Percentiles rank a stretch among this genome's conserved stretches.
These are phyloP conservation scores for Cosmorhoe ocellata DNA, from an alignment of 2,888 invertebrate genomes.

Conservation along the genomic window DNA sequence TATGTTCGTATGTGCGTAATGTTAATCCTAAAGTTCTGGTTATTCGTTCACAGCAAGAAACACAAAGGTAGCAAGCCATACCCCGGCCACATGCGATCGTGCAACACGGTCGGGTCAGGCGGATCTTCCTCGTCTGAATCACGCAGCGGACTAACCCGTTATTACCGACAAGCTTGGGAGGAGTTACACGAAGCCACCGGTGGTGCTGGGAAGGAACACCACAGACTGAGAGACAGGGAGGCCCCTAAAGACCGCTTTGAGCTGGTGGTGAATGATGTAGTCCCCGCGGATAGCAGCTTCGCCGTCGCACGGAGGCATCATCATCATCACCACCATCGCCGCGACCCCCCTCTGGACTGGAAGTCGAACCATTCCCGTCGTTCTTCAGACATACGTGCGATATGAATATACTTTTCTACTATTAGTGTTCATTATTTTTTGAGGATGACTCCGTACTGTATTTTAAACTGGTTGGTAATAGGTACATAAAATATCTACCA, in stretches of 20 bases:
- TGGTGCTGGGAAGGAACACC: constrained; percentile 66
- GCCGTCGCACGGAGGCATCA: constrained; percentile 85
- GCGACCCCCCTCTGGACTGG: constrained; percentile 84
- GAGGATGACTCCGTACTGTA: neutral
- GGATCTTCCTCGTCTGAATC: constrained; percentile 94
- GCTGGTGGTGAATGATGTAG: constrained; percentile 87
- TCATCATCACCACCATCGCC: constrained; percentile 90
- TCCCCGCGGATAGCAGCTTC: constrained; percentile 64
- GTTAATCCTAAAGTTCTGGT: neutral
- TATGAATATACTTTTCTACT: neutral
- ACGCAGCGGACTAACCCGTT: constrained; percentile 91
- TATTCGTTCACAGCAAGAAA: constrained; percentile 55
- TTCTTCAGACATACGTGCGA: constrained; percentile 11
- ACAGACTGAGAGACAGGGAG: constrained; percentile 34
- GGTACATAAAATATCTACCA: neutral
- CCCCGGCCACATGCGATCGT: constrained; percentile 93
- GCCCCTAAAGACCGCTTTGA: constrained; percentile 78
- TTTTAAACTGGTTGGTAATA: too few relatives aligned
- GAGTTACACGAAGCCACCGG: constrained; percentile 92
- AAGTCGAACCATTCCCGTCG: constrained; percentile 81
- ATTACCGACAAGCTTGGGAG: constrained; percentile 96
- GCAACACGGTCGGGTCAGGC: constrained; percentile 94
- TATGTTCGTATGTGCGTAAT: too few relatives aligned
- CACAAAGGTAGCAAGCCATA: constrained; percentile 90
- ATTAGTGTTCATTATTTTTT: neutral